Evolutionary conservation across 35 echinoderm and acorn worm genomes (phyloP), one percentile per base, ranked within the genome.

Genomic region (Patiria miniata): DNA sequence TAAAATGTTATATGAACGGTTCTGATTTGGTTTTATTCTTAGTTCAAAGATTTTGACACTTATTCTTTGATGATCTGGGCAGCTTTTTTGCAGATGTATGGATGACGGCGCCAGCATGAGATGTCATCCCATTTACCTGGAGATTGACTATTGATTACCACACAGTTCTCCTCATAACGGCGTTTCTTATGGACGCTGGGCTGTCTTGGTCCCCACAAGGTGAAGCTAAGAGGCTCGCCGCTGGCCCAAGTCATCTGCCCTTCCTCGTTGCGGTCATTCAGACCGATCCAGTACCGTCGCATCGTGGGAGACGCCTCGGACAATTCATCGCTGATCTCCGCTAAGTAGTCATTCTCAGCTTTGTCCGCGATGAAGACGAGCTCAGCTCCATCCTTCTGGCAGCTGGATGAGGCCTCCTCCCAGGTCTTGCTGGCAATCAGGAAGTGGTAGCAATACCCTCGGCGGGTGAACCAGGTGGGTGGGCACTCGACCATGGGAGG

Each of bases 371-470:
- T 80, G 22, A 18, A 18, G 8, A 80, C 78, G 17, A 80, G 78
- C n/a, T 80, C 29, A 26, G 78, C 39, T 10, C 37, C 28, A 36
- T 44, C 17, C 15, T 80, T 40, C 15, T 40, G 39, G 18, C 78
- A 80, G 39, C 47, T 52, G 78, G 21, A 18, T 2, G 38, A 44
- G 28, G 78, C 78, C 9, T 52, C 78, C 8, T 21, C 23, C 78
- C 78, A 80, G 2, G 17, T 80, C 18, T 52, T 30, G 39, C 39
- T 23, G 38, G 47, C 38, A 4, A 52, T 26, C 8, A 40, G 47
- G 78, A 44, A 80, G 23, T 80, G 38, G 78, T 80, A 80, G 78
- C 78, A 80, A 39, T 18, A 44, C 18, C 39, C 29, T 21, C 78
- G 29, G 18, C 47, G 78, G 65, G 65, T 30, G 65, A 73, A 73